Percentiles rank a stretch among this genome's conserved stretches.
phyloP scores from a whole-genome alignment of 2,113 vertebrate species.

The Eretmochelys imbricata region DNA sequence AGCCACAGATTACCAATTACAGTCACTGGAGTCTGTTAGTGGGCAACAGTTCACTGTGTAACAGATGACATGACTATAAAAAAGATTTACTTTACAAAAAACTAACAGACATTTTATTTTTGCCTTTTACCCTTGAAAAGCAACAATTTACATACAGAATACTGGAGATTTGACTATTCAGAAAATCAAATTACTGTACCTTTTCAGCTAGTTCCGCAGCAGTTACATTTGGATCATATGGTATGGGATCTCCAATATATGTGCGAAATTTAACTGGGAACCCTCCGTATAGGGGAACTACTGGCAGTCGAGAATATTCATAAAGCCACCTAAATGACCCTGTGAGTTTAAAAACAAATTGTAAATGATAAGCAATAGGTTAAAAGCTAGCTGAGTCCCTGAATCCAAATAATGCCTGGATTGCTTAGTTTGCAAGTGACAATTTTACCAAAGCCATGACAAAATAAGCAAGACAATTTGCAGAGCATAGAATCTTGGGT shows the following conservation, averaged over 20 bases:
- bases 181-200: slow-evolving; percentile 71
- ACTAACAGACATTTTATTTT: neutral
- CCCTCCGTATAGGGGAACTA: slow-evolving; percentile 88
- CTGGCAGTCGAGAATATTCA: slow-evolving; percentile 84
- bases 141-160: neutral
- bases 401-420: neutral
- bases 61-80: neutral
- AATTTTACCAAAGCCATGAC: neutral
- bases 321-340: slow-evolving; percentile 86
- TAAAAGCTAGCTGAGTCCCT: too few species aligned
- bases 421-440: neutral
- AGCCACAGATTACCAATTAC: neutral
- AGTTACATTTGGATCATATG: slow-evolving; percentile 85
- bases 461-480: neutral
- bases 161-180: neutral
- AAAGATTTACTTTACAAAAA: neutral
- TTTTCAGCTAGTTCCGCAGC: slow-evolving; percentile 87
- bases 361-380: neutral
- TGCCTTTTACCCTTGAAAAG: neutral
- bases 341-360: slow-evolving; percentile 58
- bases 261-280: slow-evolving; percentile 93
- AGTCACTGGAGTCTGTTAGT: neutral
- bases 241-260: slow-evolving; percentile 91
- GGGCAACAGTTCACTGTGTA: too few species aligned
- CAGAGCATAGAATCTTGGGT: neutral